phyloP scores from a whole-genome alignment of 2,113 vertebrate species.

The Melanerpes formicivorus region DNA sequence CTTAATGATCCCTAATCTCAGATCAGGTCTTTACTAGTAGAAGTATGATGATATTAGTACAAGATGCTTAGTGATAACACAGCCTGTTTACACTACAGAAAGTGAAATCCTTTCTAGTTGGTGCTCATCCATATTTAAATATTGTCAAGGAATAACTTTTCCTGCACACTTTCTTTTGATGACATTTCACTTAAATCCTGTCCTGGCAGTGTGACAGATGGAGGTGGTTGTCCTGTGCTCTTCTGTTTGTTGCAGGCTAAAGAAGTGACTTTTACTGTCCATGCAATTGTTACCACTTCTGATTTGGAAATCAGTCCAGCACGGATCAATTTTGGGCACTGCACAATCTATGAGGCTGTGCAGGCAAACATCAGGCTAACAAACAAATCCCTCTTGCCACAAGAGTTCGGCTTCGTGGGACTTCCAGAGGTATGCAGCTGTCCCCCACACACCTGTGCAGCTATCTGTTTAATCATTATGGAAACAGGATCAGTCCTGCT shows the following conservation, averaged over 20 bases:
- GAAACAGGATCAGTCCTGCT: neutral
- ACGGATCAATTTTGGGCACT: constrained; percentile 86
- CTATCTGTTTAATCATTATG: neutral
- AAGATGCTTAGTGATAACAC: neutral
- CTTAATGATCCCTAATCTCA: neutral
- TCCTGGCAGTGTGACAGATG: neutral
- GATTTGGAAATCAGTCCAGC: constrained; percentile 83
- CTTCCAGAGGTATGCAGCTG: constrained; percentile 83
- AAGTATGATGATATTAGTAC: neutral
- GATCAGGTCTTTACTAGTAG: neutral
- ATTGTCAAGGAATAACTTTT: neutral
- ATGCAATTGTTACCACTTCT: constrained; percentile 87
- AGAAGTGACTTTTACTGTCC: constrained; percentile 80
- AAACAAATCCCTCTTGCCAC: constrained; percentile 88
- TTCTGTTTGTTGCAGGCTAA: constrained; percentile 74
- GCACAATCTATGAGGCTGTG: constrained; percentile 85
- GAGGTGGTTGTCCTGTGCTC: neutral
- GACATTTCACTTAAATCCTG: neutral
- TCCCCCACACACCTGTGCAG: neutral
- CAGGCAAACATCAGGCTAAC: constrained; percentile 74
- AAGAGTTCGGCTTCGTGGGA: constrained; percentile 89
- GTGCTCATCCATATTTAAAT: neutral
- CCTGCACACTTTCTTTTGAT: neutral
- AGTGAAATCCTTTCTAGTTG: neutral
- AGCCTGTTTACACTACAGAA: neutral